Evolutionary conservation across 2,888 invertebrate species (phyloP).

Genomic region (Fabriciana adippe): DNA sequence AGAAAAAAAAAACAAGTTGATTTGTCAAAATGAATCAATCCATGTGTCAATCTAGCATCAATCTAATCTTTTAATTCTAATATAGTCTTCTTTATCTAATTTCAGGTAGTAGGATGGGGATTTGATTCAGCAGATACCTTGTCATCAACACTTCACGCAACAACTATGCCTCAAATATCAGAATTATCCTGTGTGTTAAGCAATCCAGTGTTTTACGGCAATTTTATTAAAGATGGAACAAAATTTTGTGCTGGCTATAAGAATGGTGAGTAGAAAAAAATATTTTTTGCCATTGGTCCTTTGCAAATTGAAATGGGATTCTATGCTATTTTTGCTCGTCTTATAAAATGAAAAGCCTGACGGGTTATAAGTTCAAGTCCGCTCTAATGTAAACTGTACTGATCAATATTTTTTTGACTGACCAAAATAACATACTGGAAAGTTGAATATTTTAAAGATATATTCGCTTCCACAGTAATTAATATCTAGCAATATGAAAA

Average conservation of each 20-base stretch:
- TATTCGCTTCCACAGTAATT: too few species aligned
- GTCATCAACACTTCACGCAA: slow-evolving; percentile 21
- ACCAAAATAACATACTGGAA: too few species aligned
- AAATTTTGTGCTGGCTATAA: slow-evolving; percentile 28
- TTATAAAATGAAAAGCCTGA: too few species aligned
- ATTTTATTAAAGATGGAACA: slow-evolving; percentile 3
- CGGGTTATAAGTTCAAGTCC: too few species aligned
- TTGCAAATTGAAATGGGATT: too few species aligned
- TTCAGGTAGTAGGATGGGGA: slow-evolving; percentile 29
- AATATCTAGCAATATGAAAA: too few species aligned
- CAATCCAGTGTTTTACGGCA: slow-evolving; percentile 20
- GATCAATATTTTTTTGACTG: too few species aligned
- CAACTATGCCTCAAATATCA: slow-evolving; percentile 20
- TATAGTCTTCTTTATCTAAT: not conserved
- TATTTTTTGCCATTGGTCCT: not conserved
- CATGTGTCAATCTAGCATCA: not conserved
- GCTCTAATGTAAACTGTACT: too few species aligned
- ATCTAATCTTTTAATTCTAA: not conserved
- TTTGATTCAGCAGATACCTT: slow-evolving; percentile 13
- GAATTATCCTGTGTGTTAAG: slow-evolving; percentile 14
- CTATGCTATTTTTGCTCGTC: too few species aligned
- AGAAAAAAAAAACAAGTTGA: not conserved
- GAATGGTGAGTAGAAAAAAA: slow-evolving; percentile 19
- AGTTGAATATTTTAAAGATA: too few species aligned
- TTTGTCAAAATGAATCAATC: not conserved